Evolutionary conservation across 2,797 vertebrate genomes (phyloP).

Genomic region (Coranthus polyacanthus): DNA sequence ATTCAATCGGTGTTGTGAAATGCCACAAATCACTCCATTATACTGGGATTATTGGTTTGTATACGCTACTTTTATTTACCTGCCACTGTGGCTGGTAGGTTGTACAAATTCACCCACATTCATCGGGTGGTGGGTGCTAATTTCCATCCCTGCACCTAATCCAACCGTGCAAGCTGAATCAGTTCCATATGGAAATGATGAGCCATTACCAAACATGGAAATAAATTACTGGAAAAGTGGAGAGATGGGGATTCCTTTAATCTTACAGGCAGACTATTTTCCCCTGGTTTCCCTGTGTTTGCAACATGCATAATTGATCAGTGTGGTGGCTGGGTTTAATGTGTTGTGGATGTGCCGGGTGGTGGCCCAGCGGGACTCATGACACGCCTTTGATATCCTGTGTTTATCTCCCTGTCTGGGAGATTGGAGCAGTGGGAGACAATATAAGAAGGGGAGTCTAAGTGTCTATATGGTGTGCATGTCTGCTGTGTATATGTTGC

Average conservation of each 20-base stretch:
- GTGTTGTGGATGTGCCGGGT: constrained; percentile 62
- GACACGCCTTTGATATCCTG: constrained; percentile 74
- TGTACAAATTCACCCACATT: neutral
- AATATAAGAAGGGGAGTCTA: constrained; percentile 40
- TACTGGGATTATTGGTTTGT: neutral
- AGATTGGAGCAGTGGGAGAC: constrained; percentile 51
- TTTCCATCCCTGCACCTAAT: constrained; percentile 10
- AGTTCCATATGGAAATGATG: constrained; percentile 51
- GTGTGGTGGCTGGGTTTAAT: constrained; percentile 56
- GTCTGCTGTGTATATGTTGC: constrained; percentile 38
- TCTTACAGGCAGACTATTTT: constrained; percentile 25
- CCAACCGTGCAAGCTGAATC: constrained; percentile 15
- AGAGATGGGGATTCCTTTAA: constrained; percentile 60
- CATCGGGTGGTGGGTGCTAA: neutral
- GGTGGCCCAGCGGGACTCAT: constrained; percentile 60
- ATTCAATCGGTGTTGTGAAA: no score
- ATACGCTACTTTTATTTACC: constrained; percentile 3
- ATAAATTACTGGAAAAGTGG: constrained; percentile 61
- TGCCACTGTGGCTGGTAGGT: neutral
- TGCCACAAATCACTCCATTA: neutral
- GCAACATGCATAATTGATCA: constrained; percentile 73
- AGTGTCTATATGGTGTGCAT: constrained; percentile 31
- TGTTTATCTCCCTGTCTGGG: constrained; percentile 72
- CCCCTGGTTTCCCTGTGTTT: constrained; percentile 50
- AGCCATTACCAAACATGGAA: constrained; percentile 55